Evolutionary conservation across 2,113 vertebrate genomes (phyloP), one percentile per base, ranked within the genome.

Genomic region (Pithys albifrons): DNA sequence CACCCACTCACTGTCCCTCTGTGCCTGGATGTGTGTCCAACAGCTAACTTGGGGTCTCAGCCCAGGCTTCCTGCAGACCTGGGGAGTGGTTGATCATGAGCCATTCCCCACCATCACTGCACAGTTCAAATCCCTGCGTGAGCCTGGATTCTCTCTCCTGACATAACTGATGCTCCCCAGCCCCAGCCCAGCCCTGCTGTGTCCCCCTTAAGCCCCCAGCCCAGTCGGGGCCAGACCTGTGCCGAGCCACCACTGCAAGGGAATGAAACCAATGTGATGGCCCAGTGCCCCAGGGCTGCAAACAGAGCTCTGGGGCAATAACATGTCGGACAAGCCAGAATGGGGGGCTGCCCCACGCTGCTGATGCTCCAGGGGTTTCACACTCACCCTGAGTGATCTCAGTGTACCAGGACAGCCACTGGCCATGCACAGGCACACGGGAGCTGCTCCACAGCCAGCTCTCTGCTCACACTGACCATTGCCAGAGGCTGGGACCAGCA

Each of bases 391-490:
- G 41, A 43, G 41, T 15, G 14, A 43, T 43, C 41, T 43, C 41
- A 43, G 41, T 43, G 41, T 43, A 15, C 41, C 41, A 43, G 41
- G 41, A 43, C 41, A 41, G 41, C 41, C 41, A 41, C 41, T 41
- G 41, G 41, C 41, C 41, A 43, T 43, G 41, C 41, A 43, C 41
- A 43, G 41, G 41, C 41, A 43, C 41, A 43, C 43, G 0, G 62
- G 33, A 74, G 49, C 72, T 10, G 72, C 55, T 59, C 45, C 65
- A 16, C 24, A 12, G 52, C 74, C 74, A 9, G 2, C 4, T 10
- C 37, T 5, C 64, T 2, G 41, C 85, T 33, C 22, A 1, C 4
- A 1, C 19, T 3, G 16, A 10, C 6, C 2, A 0, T 20, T 28
- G 48, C 48, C 14, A 10, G 64, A 41, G 37, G 9, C 49, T 65